Evolutionary conservation across 1,140 invertebrate genomes (phyloP), one percentile per base, ranked within the genome.

Genomic region (Globodera rostochiensis): DNA sequence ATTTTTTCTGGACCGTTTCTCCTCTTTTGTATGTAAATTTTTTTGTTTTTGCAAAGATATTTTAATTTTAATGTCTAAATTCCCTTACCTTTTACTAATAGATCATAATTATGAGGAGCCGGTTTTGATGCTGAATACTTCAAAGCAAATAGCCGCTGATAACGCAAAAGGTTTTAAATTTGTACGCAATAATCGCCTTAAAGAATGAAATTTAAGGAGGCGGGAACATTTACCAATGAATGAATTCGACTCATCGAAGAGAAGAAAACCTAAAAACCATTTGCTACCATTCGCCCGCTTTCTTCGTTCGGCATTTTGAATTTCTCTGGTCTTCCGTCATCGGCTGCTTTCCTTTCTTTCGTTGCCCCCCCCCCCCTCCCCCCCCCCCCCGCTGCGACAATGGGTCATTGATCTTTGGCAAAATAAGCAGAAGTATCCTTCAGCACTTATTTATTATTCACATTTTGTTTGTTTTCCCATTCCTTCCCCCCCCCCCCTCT

Each of bases 61-160:
- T 46, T 15, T 69, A 69, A 69, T 69, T 46, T 15, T 69, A 69
- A 69, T 13, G n/a, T 4, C n/a, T 75, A 46, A 73, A 75, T 77
- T 77, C 70, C 15, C 3, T 78, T 80, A 3, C 1, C 4, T 79
- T 79, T 74, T 21, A 25, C 25, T 0, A 25, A 25, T 25, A 79
- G 77, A 79, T 7, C 77, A 49, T 60, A 79, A 79, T 46, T 79
- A 53, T 60, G 60, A 79, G 25, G 60, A 79, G 60, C 77, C 77
- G 4, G 74, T 77, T 53, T 71, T 71, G 46, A 36, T 21, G 25
- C 11, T 36, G 11, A 71, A 71, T 19, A 79, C 80, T 66, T 77
- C 49, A 75, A 45, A 67, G 21, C 77, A 74, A 79, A 50, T 9
- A 15, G 9, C 75, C 49, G 36, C 21, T 11, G 69, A 36, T 6